Percentiles rank a stretch among this genome's conserved stretches.
phyloP scores from a whole-genome alignment of 2,888 invertebrate species.

The Nephrotoma appendiculata region DNA sequence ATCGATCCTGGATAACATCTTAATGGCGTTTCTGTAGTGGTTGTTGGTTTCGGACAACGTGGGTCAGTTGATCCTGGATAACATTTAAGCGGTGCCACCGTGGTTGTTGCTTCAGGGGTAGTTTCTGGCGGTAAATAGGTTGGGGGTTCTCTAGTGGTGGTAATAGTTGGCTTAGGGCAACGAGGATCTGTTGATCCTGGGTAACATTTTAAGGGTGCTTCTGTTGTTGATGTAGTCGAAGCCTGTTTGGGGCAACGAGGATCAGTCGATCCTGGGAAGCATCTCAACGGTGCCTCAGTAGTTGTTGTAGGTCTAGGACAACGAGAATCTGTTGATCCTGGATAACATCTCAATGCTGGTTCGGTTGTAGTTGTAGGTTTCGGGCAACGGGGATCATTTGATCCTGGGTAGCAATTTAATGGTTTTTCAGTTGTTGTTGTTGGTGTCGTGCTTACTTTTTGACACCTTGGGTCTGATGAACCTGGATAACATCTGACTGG shows the following conservation, averaged over 20 bases:
- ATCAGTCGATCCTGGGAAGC: slow-evolving; percentile 24
- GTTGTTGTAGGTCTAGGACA: slow-evolving; percentile 15
- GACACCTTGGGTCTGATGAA: slow-evolving; percentile 21
- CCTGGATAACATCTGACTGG: slow-evolving; percentile 11
- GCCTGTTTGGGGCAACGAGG: slow-evolving; percentile 20
- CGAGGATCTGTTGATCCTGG: slow-evolving; percentile 19
- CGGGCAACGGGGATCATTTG: slow-evolving; percentile 17
- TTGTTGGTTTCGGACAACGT: slow-evolving; percentile 14
- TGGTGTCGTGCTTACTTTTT: slow-evolving; percentile 11
- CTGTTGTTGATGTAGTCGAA: slow-evolving; percentile 13
- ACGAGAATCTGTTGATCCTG: slow-evolving; percentile 24
- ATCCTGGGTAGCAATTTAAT: slow-evolving; percentile 14
- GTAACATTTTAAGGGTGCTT: slow-evolving; percentile 11
- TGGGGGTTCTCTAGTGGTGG: slow-evolving; percentile 12
- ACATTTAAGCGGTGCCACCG: too few species aligned
- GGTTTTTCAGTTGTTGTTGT: slow-evolving; percentile 9
- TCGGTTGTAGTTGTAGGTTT: slow-evolving; percentile 14
- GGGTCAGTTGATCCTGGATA: slow-evolving; percentile 27
- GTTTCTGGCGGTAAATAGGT: slow-evolving; percentile 18
- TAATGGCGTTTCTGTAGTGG: slow-evolving; percentile 15
- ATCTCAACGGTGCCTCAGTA: slow-evolving; percentile 16
- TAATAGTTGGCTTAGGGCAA: not conserved
- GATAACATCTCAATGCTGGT: slow-evolving; percentile 26
- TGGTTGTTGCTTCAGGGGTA: too few species aligned
- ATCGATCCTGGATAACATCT: slow-evolving; percentile 23